These are phyloP conservation scores for Stenchaetothrips biformis DNA, from an alignment of 2,888 invertebrate species.

Conservation along the genomic window DNA sequence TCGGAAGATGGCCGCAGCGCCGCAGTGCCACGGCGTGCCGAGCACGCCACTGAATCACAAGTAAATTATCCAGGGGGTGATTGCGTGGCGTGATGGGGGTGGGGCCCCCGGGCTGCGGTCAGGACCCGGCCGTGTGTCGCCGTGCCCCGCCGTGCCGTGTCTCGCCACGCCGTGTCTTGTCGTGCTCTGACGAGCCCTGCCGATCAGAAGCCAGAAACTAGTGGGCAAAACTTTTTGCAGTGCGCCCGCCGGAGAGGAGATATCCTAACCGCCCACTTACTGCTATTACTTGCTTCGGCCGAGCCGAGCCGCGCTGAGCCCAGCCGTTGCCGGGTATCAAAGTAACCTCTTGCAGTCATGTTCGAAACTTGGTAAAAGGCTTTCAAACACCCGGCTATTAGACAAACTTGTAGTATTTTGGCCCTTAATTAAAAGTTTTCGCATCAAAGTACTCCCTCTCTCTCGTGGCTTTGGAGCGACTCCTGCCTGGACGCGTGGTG, in stretches of 20 bases:
- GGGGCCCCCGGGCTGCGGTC: not conserved
- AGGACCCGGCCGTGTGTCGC: not conserved
- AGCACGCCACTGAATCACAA: not conserved
- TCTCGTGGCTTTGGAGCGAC: too few relatives aligned
- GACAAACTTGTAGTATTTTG: slow-evolving; percentile 8
- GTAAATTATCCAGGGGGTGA: slow-evolving; percentile 16
- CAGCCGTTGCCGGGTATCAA: slow-evolving; percentile 2
- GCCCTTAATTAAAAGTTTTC: slow-evolving; percentile 24
- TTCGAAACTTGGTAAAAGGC: slow-evolving; percentile 18
- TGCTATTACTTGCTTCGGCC: not conserved
- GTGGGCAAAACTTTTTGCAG: too few relatives aligned
- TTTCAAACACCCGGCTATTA: slow-evolving; percentile 5
- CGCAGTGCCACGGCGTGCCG: not conserved
- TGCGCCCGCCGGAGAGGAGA: too few relatives aligned
- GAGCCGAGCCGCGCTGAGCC: not conserved
- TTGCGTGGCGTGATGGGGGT: not conserved
- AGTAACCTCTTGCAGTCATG: slow-evolving; percentile 10
- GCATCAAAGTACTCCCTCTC: slow-evolving; percentile 6
- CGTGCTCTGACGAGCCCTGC: too few relatives aligned
- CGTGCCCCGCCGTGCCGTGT: not conserved
- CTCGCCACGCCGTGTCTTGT: too few relatives aligned
- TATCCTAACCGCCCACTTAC: not conserved
- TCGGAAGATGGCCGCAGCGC: not conserved
- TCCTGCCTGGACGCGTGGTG: too few relatives aligned
- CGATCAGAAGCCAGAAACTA: too few relatives aligned